Base-by-base conservation (phyloP, 2,888 invertebrate species). In the Archaeoteleia sp. region DNA sequence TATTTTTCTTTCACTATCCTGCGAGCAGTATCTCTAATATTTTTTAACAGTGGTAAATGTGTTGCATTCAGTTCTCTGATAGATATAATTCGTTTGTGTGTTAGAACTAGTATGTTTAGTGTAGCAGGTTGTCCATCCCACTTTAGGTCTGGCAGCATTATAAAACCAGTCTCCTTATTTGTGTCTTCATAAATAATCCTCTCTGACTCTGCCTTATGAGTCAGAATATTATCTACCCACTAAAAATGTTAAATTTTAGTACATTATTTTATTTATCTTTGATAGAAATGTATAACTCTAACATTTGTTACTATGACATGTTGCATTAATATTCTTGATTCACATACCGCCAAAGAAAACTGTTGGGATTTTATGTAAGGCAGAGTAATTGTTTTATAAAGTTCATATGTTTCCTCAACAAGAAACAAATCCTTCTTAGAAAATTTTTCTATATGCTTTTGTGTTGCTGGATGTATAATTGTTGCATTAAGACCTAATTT, bases 211-310 rank as follows among this genome's bases (percentile, higher is more conserved):
- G 92, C 91, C 83, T 94, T 95, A 78, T 96, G 95, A 54, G 96
- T 94, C 48, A 99, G 85, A 67, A 99, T 96, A 84, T 99, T 99
- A 85, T 95, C 94, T 0, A 98, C 94, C 99, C 99, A 99, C 95
- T 97, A 86, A 12, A 90, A 90, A 67, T 54, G 70, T n/a, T n/a
- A n/a, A n/a, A n/a, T n/a, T n/a, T n/a, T n/a, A n/a, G n/a, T n/a
- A n/a, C n/a, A n/a, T n/a, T n/a, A n/a, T n/a, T n/a, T n/a, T n/a
- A n/a, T n/a, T n/a, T n/a, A n/a, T n/a, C n/a, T n/a, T n/a, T n/a
- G n/a, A n/a, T n/a, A n/a, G 70, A 60, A 49, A 54, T 25, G 7
- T 7, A 29, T 7, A 12, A 34, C 39, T 12, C 17, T 48, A 40
- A 63, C 34, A 42, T 12, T 9, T 57, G 9, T 17, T 12, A 9